Percentiles rank a stretch among this genome's conserved stretches.
Evolutionary conservation across 1,140 invertebrate genomes (phyloP).

Genomic region (Drosophila teissieri): DNA sequence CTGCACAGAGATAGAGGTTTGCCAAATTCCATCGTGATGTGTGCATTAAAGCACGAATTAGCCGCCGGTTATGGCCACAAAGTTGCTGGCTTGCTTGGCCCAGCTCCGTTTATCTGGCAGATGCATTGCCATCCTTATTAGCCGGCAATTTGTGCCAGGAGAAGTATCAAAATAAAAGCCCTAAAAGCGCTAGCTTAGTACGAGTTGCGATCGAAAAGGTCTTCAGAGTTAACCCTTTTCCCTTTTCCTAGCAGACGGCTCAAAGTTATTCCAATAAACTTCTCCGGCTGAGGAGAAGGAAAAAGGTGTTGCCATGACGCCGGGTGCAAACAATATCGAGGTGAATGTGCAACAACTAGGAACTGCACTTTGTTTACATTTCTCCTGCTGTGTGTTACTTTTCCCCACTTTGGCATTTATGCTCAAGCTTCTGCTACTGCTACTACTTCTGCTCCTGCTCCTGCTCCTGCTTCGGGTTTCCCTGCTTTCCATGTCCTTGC

Average conservation of each 20-base stretch:
- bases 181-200: slow-evolving; percentile 3
- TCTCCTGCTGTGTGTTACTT: slow-evolving; percentile 57
- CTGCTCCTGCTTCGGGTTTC: not conserved
- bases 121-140: slow-evolving; percentile 30
- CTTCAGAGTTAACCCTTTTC: slow-evolving; percentile 1
- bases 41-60: slow-evolving; percentile 74
- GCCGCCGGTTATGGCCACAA: slow-evolving; percentile 44
- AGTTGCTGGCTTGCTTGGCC: slow-evolving; percentile 12
- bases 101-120: slow-evolving; percentile 6
- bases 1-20: slow-evolving; percentile 20
- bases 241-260: not conserved
- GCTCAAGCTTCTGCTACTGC: slow-evolving; percentile 62
- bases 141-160: slow-evolving; percentile 3
- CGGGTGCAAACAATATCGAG: slow-evolving; percentile 42
- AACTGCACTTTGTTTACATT: slow-evolving; percentile 69
- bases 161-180: slow-evolving; percentile 1
- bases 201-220: slow-evolving; percentile 17
- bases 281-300: slow-evolving; percentile 7
- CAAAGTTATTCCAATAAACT: slow-evolving; percentile 8
- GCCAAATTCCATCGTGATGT: slow-evolving; percentile 70
- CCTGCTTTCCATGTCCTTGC: slow-evolving; percentile 26
- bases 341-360: slow-evolving; percentile 45
- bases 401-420: slow-evolving; percentile 69
- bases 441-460: not conserved
- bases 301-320: slow-evolving; percentile 63